These are phyloP conservation scores for Pocota personata DNA, from an alignment of 2,888 invertebrate species.

Conservation along the genomic window DNA sequence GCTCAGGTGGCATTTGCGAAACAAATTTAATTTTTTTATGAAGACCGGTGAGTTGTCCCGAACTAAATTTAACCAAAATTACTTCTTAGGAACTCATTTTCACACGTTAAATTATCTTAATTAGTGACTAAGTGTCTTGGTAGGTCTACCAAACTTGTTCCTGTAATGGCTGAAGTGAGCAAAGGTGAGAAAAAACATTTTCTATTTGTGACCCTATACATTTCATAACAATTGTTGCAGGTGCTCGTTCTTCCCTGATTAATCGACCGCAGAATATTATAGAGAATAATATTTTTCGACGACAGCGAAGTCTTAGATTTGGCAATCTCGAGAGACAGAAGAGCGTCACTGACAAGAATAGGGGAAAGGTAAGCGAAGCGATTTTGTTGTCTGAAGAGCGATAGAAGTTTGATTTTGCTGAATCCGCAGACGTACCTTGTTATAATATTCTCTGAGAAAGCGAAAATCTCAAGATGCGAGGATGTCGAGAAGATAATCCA, in stretches of 20 bases:
- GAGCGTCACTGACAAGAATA: slow-evolving; percentile 55
- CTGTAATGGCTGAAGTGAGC: slow-evolving; percentile 46
- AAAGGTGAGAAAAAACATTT: slow-evolving; percentile 34
- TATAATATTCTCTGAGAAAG: slow-evolving; percentile 81
- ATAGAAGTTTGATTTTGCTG: no score
- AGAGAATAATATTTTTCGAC: slow-evolving; percentile 80
- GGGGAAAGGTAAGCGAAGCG: slow-evolving; percentile 10
- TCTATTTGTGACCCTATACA: neutral
- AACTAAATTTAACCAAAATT: neutral
- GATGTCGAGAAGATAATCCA: slow-evolving; percentile 82
- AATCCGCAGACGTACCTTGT: slow-evolving; percentile 79
- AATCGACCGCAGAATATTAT: slow-evolving; percentile 79
- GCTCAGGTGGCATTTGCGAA: neutral
- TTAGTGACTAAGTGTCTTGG: neutral
- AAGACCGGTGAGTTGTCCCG: slow-evolving; percentile 39
- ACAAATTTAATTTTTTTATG: neutral
- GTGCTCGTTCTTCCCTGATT: slow-evolving; percentile 53
- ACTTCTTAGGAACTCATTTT: neutral
- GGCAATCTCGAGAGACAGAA: slow-evolving; percentile 76
- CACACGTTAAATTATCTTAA: neutral
- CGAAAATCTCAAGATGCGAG: slow-evolving; percentile 79
- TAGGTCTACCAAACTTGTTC: neutral
- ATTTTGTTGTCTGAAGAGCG: neutral
- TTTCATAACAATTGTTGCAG: slow-evolving; percentile 1
- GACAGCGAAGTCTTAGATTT: slow-evolving; percentile 79